Evolutionary conservation across 92 coral and sea anemone species (phyloP).

Genomic region (Diadumene lineata): DNA sequence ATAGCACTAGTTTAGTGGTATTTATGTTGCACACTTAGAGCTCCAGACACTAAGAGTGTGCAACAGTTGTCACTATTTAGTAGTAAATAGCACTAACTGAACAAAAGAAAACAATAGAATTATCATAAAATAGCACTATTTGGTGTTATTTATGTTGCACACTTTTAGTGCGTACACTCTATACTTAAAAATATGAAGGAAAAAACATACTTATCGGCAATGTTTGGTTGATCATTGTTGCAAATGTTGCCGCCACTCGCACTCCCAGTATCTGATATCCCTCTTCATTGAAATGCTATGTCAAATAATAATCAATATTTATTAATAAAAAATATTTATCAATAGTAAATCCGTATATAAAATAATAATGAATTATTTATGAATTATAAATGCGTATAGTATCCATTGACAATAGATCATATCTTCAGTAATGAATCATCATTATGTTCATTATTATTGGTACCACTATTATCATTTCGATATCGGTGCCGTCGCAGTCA

Average conservation of each 20-base stretch:
- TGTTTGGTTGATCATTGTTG: constrained; percentile 43
- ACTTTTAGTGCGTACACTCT: no score
- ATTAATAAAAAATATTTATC: background rate
- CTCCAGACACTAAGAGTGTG: no score
- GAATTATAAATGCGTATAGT: background rate
- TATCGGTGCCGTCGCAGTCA: no score
- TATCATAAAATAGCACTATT: no score
- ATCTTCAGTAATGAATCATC: background rate
- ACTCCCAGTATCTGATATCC: constrained; percentile 65
- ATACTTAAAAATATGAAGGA: no score
- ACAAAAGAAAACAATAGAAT: no score
- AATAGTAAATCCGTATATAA: background rate
- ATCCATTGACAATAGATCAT: no score
- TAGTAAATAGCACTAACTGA: no score
- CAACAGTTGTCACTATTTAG: no score
- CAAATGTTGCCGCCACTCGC: constrained; percentile 61
- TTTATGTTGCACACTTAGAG: no score
- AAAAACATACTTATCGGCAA: constrained; percentile 42
- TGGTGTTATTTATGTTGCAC: no score
- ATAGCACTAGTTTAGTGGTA: no score
- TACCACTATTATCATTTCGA: background rate
- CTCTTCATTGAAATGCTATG: constrained; percentile 70
- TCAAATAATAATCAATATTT: background rate
- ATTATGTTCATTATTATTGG: background rate
- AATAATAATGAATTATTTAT: background rate